Conservation (phyloP, 2,797 vertebrate species). For the Scolopax bukidnonensis region DNA sequence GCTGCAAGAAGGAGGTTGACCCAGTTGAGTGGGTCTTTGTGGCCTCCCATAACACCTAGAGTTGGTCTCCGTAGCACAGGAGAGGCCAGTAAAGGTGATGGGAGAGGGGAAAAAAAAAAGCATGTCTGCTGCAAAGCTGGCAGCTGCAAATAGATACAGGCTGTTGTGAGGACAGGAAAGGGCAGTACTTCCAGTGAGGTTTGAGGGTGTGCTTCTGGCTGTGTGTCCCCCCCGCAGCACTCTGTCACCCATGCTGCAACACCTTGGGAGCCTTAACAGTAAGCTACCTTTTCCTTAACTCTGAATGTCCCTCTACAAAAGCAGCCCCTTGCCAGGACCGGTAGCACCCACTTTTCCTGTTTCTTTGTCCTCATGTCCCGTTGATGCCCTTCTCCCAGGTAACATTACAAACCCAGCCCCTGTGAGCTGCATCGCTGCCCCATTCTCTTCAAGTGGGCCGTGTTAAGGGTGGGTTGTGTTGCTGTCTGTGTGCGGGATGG, state of each 20-base stretch:
- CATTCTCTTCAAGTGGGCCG: background rate
- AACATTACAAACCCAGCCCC: background rate
- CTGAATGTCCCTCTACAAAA: background rate
- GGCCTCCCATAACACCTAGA: background rate
- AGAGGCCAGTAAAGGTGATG: background rate
- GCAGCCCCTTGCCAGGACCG: background rate
- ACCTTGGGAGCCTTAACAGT: background rate
- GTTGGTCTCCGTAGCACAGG: background rate
- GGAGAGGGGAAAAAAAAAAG: background rate
- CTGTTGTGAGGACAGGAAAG: background rate
- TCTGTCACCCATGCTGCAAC: background rate
- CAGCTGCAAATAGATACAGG: background rate
- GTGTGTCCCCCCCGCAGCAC: background rate
- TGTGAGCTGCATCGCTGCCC: background rate
- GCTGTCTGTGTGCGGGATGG: accelerated
- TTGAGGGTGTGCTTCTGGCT: background rate
- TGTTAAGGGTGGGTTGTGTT: background rate
- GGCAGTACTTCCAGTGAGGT: background rate
- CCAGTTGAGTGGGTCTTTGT: background rate
- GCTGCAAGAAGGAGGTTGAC: background rate
- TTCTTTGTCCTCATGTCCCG: background rate
- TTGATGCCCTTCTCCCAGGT: background rate
- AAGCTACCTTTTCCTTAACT: background rate
- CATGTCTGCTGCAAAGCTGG: background rate
- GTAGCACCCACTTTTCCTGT: background rate